Evolutionary conservation across 2,888 invertebrate genomes (phyloP).

Genomic region (Dorcus parallelipipedus): DNA sequence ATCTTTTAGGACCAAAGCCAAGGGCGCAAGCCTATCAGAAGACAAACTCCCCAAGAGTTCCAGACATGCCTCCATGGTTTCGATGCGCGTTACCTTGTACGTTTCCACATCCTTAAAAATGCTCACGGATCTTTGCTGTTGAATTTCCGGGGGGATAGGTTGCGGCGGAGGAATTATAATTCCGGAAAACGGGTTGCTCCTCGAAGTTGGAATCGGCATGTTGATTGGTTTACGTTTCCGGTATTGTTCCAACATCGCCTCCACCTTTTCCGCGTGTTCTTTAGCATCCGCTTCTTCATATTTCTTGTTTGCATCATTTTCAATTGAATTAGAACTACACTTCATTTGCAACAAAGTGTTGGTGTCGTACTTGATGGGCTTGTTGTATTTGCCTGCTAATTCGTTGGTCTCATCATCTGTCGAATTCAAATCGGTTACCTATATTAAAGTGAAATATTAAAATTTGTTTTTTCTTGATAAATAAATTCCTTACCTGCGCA

Average conservation of each 20-base stretch:
- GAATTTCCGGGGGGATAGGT: slow-evolving; percentile 77
- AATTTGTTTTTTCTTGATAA: no score
- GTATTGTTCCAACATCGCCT: slow-evolving; percentile 53
- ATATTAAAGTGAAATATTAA: no score
- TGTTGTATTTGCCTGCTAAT: slow-evolving; percentile 36
- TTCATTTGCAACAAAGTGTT: slow-evolving; percentile 47
- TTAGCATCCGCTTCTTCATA: slow-evolving; percentile 34
- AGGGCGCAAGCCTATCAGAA: slow-evolving; percentile 42
- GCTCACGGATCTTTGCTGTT: slow-evolving; percentile 76
- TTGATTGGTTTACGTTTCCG: slow-evolving; percentile 49
- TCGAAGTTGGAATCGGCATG: slow-evolving; percentile 5
- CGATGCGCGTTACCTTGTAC: slow-evolving; percentile 77
- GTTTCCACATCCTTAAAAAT: slow-evolving; percentile 87
- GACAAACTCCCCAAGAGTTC: slow-evolving; percentile 58
- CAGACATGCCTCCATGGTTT: slow-evolving; percentile 80
- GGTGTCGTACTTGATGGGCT: slow-evolving; percentile 38
- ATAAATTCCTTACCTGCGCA: no score
- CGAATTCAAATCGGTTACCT: slow-evolving; percentile 29
- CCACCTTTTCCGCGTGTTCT: slow-evolving; percentile 48
- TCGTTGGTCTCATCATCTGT: slow-evolving; percentile 47
- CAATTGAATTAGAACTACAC: slow-evolving; percentile 23
- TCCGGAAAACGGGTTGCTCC: slow-evolving; percentile 25
- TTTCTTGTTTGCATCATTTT: slow-evolving; percentile 32
- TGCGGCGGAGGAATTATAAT: slow-evolving; percentile 56
- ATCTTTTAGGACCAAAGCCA: slow-evolving; percentile 45